phyloP scores from a whole-genome alignment of 2,888 invertebrate species.

The Cataglyphis rosenhaueri region DNA sequence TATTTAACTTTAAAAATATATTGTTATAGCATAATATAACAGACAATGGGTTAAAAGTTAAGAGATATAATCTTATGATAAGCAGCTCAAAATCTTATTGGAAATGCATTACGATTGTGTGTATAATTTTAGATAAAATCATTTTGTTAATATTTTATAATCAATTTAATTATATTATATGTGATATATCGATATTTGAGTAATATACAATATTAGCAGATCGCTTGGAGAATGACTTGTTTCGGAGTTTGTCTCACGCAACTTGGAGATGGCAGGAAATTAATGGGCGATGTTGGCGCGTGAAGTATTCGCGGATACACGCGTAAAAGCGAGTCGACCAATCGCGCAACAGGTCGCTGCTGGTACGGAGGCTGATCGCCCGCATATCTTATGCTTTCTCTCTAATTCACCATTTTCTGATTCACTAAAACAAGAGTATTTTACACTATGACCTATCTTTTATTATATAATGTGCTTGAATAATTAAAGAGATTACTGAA shows the following conservation, averaged over 20 bases:
- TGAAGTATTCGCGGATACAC: constrained; percentile 39
- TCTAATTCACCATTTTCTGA: constrained; percentile 12
- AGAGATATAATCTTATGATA: neutral
- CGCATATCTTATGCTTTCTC: constrained; percentile 45
- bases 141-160: neutral
- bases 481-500: neutral
- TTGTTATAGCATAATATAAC: neutral
- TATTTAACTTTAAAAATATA: neutral
- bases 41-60: neutral
- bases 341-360: constrained; percentile 80
- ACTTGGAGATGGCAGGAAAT: constrained; percentile 13
- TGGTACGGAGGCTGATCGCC: constrained; percentile 69
- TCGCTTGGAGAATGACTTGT: neutral
- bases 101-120: neutral
- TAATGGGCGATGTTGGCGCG: constrained; percentile 33
- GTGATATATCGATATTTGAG: neutral
- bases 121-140: neutral
- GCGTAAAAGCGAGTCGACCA: constrained; percentile 59
- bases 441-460: neutral
- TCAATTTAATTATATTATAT: neutral
- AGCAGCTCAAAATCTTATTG: neutral
- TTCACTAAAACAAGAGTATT: neutral
- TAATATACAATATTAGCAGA: neutral
- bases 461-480: neutral
- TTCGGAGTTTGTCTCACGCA: neutral